Base-by-base conservation (phyloP, 2,113 vertebrate genomes). In the Cromileptes altivelis region DNA sequence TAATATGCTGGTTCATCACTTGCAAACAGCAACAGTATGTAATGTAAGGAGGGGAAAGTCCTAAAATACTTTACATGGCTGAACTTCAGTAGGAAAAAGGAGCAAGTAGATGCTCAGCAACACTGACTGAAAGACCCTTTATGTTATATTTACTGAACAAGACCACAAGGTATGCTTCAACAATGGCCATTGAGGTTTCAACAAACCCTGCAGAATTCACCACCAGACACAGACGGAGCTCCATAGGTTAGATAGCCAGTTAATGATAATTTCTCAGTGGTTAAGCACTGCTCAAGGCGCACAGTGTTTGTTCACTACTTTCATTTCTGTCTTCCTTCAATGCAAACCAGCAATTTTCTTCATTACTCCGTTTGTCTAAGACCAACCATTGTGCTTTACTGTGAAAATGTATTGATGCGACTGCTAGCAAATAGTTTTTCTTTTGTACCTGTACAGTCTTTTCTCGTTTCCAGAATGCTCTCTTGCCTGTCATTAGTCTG, bases 341-440 rank as follows among this genome's bases (percentile, higher is more conserved):
- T 90, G 86, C 53, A 84, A 82, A 85, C 52, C 37, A 61, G 80
- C 56, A 75, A 65, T 88, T 82, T 87, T 85, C 72, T 75, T 86
- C 14, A 75, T 88, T 78, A 52, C 40, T 68, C 40, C 17, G 18
- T 80, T 80, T 75, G 42, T 75, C 50, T 61, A 57, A 75, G 74
- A 77, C 63, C 40, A 30, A 40, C 57, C 68, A 55, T 78, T 86
- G 81, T 78, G 58, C 69, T 84, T 80, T 70, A 65, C 75, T 75
- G 75, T 81, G 68, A 86, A 85, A 53, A 53, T 74, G 58, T 82
- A 84, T 86, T 70, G 74, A 86, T 78, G 60, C n/a, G 27, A 79
- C 63, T 58, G 67, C 78, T 63, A 70, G 75, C 47, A 83, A 85
- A 82, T 72, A 40, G 64, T 78, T 85, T 50, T 86, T 78, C 82